Conservation (phyloP, 2,797 vertebrate genomes). For the Mormyrus proboscirostris region DNA sequence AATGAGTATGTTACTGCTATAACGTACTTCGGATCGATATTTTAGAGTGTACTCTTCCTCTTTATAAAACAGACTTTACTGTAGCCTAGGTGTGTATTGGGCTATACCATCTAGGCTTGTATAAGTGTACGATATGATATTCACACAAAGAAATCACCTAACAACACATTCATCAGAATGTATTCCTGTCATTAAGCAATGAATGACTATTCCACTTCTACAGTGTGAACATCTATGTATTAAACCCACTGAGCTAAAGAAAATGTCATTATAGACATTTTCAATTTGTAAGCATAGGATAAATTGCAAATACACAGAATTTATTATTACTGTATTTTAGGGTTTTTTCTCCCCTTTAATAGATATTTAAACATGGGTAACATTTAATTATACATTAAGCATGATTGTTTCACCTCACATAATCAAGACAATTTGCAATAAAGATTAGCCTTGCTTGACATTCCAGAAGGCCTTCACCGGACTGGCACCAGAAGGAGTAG, state of each 20-base stretch:
- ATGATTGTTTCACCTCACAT: neutral
- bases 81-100: neutral
- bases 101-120: neutral
- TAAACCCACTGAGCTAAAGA: neutral
- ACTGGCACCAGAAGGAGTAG: slow-evolving; percentile 42
- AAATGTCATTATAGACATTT: neutral
- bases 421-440: neutral
- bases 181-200: neutral
- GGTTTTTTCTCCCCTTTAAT: neutral
- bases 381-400: slow-evolving; percentile 5
- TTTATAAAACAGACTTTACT: neutral
- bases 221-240: neutral
- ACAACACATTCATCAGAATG: neutral
- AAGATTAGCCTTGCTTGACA: slow-evolving; percentile 22
- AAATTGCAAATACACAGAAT: neutral
- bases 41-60: neutral
- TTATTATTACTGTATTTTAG: neutral
- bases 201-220: neutral
- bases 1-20: neutral
- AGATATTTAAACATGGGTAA: slow-evolving; percentile 8
- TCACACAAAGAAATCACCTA: neutral
- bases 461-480: slow-evolving; percentile 30
- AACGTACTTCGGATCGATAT: neutral
- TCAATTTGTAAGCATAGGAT: neutral
- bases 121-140: neutral